Evolutionary conservation across 1,140 invertebrate species (phyloP).

Genomic region (Hypsibius dujardini): DNA sequence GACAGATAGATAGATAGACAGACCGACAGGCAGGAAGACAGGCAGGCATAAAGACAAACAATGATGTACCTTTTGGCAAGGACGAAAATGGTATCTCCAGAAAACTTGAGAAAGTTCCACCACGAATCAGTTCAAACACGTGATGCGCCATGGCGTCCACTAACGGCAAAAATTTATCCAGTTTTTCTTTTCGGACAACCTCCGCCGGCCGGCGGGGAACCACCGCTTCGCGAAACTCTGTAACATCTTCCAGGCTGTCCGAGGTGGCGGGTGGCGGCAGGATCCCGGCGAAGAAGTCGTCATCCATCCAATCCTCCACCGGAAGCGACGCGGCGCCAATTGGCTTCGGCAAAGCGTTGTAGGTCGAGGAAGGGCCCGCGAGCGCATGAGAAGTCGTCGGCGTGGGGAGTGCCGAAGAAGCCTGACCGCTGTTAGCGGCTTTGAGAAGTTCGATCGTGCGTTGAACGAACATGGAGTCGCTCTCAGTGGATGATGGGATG

Average conservation of each 20-base stretch:
- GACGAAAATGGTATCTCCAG: neutral
- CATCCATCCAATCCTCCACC: neutral
- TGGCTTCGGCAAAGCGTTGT: too few relatives aligned
- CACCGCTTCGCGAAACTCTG: neutral
- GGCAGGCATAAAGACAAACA: too few relatives aligned
- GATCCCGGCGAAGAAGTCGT: conserved; percentile 1
- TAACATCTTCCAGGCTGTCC: neutral
- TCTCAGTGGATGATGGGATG: too few relatives aligned
- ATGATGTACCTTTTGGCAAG: neutral
- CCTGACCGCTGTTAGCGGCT: too few relatives aligned
- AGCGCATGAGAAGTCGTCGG: too few relatives aligned
- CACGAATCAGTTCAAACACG: neutral
- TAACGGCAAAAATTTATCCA: neutral
- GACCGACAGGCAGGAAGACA: too few relatives aligned
- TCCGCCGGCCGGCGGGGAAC: neutral
- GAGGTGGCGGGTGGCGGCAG: neutral
- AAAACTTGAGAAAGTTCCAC: conserved; percentile 6
- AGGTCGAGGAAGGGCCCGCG: too few relatives aligned
- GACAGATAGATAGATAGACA: too few relatives aligned
- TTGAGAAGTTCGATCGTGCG: too few relatives aligned
- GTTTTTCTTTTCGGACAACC: neutral
- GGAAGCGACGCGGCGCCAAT: neutral
- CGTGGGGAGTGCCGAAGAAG: too few relatives aligned
- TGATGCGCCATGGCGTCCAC: neutral
- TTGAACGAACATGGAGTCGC: too few relatives aligned